Evolutionary conservation across 2,113 vertebrate species (phyloP).

Genomic region (Orthochromis malagaraziensis): DNA sequence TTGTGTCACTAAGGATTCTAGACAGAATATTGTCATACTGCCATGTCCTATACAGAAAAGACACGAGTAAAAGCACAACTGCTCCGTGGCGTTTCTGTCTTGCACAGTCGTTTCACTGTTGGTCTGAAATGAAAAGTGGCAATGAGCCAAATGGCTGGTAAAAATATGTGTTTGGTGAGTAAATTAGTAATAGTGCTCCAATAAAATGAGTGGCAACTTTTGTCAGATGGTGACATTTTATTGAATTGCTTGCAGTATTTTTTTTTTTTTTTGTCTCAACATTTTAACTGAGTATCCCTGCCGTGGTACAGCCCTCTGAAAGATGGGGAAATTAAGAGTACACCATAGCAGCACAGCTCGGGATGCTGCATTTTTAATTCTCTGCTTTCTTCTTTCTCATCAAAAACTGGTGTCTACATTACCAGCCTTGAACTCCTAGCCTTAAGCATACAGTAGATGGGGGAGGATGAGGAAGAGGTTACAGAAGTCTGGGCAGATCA

Average conservation of each 20-base stretch:
- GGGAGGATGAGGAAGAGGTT: not conserved
- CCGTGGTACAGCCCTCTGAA: not conserved
- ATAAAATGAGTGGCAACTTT: not conserved
- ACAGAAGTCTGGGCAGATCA: not conserved
- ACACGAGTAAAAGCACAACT: slow-evolving; percentile 62
- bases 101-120: slow-evolving; percentile 4
- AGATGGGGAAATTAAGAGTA: not conserved
- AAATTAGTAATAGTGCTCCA: not conserved
- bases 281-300: not conserved
- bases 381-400: not conserved
- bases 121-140: not conserved
- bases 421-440: not conserved
- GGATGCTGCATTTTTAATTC: not conserved
- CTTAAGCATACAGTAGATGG: not conserved
- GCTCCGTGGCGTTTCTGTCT: slow-evolving; percentile 14
- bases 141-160: slow-evolving; percentile 3
- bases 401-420: not conserved
- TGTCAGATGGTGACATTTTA: not conserved
- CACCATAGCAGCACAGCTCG: not conserved
- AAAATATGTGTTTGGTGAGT: not conserved
- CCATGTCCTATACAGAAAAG: slow-evolving; percentile 70
- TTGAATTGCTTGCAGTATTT: not conserved
- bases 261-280: not conserved
- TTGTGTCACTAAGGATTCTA: slow-evolving; percentile 66
- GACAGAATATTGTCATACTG: slow-evolving; percentile 71